A percentile compares a stretch with the other conserved stretches of the same genome.
Conservation (phyloP, 2,797 vertebrate genomes). For the Psittacula echo region DNA sequence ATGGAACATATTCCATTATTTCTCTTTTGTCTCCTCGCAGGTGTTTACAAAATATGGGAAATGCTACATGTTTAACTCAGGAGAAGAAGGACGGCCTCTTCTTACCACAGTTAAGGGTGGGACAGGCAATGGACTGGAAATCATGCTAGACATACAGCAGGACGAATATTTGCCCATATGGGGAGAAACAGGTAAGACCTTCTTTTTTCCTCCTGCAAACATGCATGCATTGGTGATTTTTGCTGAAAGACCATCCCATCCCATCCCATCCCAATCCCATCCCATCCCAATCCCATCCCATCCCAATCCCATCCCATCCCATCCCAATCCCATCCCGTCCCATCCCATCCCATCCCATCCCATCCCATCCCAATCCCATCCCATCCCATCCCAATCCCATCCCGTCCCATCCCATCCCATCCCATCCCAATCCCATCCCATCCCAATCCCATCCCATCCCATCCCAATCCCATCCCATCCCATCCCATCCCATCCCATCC, state of each 20-base stretch:
- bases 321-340: too few species aligned
- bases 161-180: constrained; percentile 98
- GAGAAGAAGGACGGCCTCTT: constrained; percentile 91
- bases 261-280: not conserved
- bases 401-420: not conserved
- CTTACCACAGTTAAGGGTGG: constrained; percentile 97
- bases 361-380: not conserved
- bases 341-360: not conserved
- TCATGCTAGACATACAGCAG: constrained; percentile 99
- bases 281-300: too few species aligned
- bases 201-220: not conserved
- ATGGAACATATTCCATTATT: not conserved
- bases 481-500: not conserved
- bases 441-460: not conserved
- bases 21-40: constrained; percentile 69
- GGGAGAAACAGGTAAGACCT: constrained; percentile 90
- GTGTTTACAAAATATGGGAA: constrained; percentile 98
- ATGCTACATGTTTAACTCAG: constrained; percentile 99
- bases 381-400: not conserved
- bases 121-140: constrained; percentile 96
- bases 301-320: too few species aligned
- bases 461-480: not conserved
- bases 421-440: too few species aligned
- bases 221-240: not conserved
- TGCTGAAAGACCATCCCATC: not conserved